Evolutionary conservation across 2,797 vertebrate species (phyloP).

Genomic region (Cetoscarus ocellatus): DNA sequence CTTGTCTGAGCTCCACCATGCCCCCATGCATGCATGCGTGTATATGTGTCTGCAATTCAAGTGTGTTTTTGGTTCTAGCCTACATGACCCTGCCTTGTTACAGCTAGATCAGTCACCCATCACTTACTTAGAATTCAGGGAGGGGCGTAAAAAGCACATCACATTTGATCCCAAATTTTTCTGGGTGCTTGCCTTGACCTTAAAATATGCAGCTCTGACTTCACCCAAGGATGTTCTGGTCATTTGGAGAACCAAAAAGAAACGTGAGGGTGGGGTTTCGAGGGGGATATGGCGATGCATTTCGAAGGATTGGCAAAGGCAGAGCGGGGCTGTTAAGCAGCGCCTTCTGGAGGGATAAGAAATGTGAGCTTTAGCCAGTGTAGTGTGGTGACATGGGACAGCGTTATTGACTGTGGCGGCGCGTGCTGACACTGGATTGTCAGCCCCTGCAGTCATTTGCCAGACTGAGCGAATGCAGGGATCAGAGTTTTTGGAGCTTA

Average conservation of each 20-base stretch:
- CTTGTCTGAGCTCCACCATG: conserved; percentile 73
- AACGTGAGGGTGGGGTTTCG: conserved; percentile 50
- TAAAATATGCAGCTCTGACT: conserved; percentile 81
- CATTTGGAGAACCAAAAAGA: conserved; percentile 78
- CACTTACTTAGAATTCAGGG: conserved; percentile 78
- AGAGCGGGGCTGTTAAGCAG: conserved; percentile 78
- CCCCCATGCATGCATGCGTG: conserved; percentile 53
- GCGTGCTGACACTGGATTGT: conserved; percentile 86
- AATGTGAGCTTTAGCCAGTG: conserved; percentile 82
- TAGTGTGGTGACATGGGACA: conserved; percentile 83
- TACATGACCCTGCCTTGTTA: conserved; percentile 75
- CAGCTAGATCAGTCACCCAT: conserved; percentile 78
- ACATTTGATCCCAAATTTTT: conserved; percentile 74
- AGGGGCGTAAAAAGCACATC: conserved; percentile 72
- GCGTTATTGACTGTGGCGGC: conserved; percentile 81
- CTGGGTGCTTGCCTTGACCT: conserved; percentile 66
- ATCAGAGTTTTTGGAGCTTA: conserved; percentile 76
- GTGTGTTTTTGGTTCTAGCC: conserved; percentile 64
- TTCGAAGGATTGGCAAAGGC: conserved; percentile 70
- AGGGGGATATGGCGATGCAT: conserved; percentile 69
- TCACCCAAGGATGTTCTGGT: conserved; percentile 82
- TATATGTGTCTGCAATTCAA: conserved; percentile 49
- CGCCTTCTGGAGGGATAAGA: conserved; percentile 78
- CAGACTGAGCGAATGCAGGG: conserved; percentile 75
- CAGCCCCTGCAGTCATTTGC: conserved; percentile 85